These are phyloP conservation scores for Halocynthia aurantium DNA, from an alignment of 23 tunicate genomes.

Conservation along the genomic window DNA sequence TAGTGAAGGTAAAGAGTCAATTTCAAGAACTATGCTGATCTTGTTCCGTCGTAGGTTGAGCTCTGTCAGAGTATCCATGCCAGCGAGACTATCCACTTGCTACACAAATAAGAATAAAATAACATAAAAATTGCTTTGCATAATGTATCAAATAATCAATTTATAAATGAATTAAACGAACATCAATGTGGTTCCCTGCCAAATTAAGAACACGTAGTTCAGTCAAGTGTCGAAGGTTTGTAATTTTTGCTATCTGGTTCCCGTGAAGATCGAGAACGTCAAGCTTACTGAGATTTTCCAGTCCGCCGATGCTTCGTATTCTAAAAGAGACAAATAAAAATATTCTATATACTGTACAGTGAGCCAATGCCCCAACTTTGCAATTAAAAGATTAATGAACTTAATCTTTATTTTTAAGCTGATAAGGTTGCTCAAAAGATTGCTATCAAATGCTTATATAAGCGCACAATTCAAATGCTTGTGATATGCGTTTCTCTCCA, in stretches of 20 bases:
- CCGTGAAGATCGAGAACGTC: slow-evolving; percentile 97
- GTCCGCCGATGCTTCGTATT: slow-evolving; percentile 46
- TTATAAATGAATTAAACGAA: not conserved
- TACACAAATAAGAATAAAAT: slow-evolving; percentile 3
- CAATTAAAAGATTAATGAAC: not conserved
- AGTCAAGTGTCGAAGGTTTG: slow-evolving; percentile 64
- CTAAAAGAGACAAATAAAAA: slow-evolving; percentile 20
- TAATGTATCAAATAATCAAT: not conserved
- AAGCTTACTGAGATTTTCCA: slow-evolving; percentile 73
- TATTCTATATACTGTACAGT: too few species aligned
- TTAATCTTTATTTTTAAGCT: too few species aligned
- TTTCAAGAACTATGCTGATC: slow-evolving; percentile 36
- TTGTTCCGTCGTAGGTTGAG: slow-evolving; percentile 85
- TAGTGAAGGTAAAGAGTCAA: slow-evolving; percentile 66
- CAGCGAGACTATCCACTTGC: slow-evolving; percentile 69
- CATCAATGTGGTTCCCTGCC: slow-evolving; percentile 95
- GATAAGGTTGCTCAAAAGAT: not conserved
- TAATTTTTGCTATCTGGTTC: slow-evolving; percentile 55
- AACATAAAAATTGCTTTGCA: not conserved
- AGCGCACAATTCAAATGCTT: not conserved
- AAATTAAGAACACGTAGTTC: slow-evolving; percentile 85
- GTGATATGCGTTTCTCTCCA: too few species aligned
- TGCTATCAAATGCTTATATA: not conserved
- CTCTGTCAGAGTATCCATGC: slow-evolving; percentile 91
- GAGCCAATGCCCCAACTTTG: not conserved